Conservation (phyloP, 2,888 invertebrate genomes). For the Eucera pruinosa region DNA sequence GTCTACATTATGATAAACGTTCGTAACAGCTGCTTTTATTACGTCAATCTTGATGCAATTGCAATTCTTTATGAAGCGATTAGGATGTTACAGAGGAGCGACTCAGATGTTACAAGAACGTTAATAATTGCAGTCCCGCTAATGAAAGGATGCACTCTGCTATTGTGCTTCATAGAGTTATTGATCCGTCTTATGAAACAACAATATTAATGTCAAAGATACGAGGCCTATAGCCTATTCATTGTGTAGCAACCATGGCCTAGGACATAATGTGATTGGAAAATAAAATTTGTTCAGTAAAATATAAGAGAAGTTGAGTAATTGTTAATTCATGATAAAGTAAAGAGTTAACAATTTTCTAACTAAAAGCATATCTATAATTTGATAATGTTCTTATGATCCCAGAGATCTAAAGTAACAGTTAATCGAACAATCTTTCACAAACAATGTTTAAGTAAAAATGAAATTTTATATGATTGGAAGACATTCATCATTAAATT, state of each 20-base stretch:
- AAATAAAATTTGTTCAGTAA: too few relatives aligned
- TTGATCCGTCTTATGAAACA: constrained; percentile 23
- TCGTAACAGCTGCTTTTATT: not conserved
- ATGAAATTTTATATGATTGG: too few relatives aligned
- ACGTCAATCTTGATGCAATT: not conserved
- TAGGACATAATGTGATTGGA: not conserved
- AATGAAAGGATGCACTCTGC: constrained; percentile 10
- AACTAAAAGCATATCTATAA: too few relatives aligned
- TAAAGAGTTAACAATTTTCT: too few relatives aligned
- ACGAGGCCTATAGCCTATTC: constrained; percentile 1
- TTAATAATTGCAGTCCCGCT: constrained; percentile 13
- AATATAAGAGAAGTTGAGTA: too few relatives aligned
- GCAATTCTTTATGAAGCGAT: constrained; percentile 4
- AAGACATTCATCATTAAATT: too few relatives aligned
- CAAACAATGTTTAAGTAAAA: too few relatives aligned
- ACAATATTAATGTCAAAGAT: not conserved
- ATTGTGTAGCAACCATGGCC: not conserved
- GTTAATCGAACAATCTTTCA: too few relatives aligned
- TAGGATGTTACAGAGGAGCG: too few relatives aligned
- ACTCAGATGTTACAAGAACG: constrained; percentile 8
- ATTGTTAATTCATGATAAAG: too few relatives aligned
- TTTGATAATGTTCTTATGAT: too few relatives aligned
- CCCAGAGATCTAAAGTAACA: too few relatives aligned
- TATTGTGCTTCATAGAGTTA: constrained; percentile 15
- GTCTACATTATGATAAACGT: not conserved